Conservation (phyloP, 2,113 vertebrate genomes). For the Macquaria australasica region DNA sequence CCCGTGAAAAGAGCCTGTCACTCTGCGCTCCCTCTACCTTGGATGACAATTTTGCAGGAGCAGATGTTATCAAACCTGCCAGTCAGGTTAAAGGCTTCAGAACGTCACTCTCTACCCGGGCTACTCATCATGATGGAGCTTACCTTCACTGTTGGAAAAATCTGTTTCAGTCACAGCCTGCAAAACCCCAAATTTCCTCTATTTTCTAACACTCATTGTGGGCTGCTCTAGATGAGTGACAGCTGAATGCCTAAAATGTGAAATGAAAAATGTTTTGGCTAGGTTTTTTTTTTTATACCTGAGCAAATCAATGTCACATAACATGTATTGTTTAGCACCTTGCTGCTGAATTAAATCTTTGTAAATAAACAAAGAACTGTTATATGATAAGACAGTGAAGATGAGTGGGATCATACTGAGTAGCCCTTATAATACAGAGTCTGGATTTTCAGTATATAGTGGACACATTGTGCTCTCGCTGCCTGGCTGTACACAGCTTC, state of each 20-base stretch:
- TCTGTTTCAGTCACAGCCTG: constrained; percentile 41
- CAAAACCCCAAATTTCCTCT: constrained; percentile 42
- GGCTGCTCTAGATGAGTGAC: constrained; percentile 29
- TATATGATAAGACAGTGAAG: constrained; percentile 20
- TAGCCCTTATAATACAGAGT: constrained; percentile 41
- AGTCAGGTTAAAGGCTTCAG: constrained; percentile 52
- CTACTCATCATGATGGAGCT: constrained; percentile 65
- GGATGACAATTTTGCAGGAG: constrained; percentile 50
- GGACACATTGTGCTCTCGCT: constrained; percentile 66
- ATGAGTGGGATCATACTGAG: constrained; percentile 55
- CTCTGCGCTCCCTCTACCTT: constrained; percentile 36
- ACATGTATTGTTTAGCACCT: constrained; percentile 62
- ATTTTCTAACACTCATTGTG: constrained; percentile 30
- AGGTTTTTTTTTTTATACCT: constrained; percentile 25
- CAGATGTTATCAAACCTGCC: constrained; percentile 63
- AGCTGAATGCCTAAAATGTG: constrained; percentile 29
- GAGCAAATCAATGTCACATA: constrained; percentile 28
- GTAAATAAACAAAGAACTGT: constrained; percentile 54
- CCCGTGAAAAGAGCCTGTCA: constrained; percentile 20
- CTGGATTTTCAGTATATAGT: constrained; percentile 50
- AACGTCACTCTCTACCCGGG: constrained; percentile 36
- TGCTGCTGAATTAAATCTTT: constrained; percentile 49
- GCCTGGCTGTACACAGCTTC: constrained; percentile 77
- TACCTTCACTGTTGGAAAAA: constrained; percentile 64
- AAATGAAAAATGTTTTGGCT: constrained; percentile 35